Evolutionary conservation across 2,797 vertebrate species (phyloP), one percentile per base, ranked within the genome.

Genomic region (Xenops minutus): DNA sequence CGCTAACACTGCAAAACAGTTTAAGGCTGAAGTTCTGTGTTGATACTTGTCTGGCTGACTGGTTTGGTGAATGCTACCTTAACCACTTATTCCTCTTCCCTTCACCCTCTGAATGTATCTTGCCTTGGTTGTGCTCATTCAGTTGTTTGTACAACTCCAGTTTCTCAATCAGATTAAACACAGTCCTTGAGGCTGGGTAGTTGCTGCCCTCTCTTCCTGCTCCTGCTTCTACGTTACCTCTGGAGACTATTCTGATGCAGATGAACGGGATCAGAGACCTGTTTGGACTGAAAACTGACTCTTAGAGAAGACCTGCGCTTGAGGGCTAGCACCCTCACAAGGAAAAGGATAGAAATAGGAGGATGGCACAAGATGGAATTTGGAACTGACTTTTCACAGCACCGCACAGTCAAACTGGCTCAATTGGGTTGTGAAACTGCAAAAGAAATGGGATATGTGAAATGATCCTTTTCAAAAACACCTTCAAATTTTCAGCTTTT

Each of bases 261-360:
- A 58, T 1, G 0, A 92, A 58, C 14, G 39, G 61, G 49, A 75
- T n/a, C 72, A 56, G 48, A 54, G 69, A 83, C 23, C n/a, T 32
- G 13, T 58, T 81, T 66, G 29, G 32, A 32, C 79, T 69, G 46
- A 72, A 62, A 81, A 62, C 0, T 18, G 58, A 68, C 49, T 49
- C 61, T 61, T 69, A 58, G 58, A 72, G 51, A 87, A 91, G 43
- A 89, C 43, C 7, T 37, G 10, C 55, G 37, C 44, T 69, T 0
- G 0, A 59, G 23, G 24, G 22, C 30, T 26, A 55, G 58, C 13
- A 68, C 5, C 7, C 0, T 0, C 30, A 34, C 7, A 24, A 56
- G 23, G 26, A 18, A 62, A 48, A 13, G 23, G 1, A 6, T 12
- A n/a, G 49, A 34, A 77, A 52, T 14, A 56, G 0, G 2, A 68